Evolutionary conservation across 2,888 invertebrate species (phyloP).

Genomic region (Gymnoscelis rufifasciata): DNA sequence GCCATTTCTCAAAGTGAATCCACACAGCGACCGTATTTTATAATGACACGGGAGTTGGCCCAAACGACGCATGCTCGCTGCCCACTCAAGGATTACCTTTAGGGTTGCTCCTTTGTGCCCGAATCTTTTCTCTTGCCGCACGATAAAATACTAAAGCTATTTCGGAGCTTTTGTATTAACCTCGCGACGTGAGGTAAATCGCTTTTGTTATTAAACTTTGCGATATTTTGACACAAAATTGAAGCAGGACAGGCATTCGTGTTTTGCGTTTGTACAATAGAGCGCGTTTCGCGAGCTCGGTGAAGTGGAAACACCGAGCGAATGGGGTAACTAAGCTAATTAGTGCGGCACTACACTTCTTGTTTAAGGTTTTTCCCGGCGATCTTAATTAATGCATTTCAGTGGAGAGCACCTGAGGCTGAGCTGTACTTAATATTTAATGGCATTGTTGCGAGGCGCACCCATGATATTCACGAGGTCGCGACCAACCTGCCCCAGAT

Average conservation of each 20-base stretch:
- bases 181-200: slow-evolving; percentile 19
- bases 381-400: slow-evolving; percentile 64
- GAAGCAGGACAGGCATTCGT: slow-evolving; percentile 8
- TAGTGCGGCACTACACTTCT: slow-evolving; percentile 41
- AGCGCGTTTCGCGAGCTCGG: slow-evolving; percentile 5
- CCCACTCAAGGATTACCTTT: slow-evolving; percentile 66
- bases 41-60: slow-evolving; percentile 70
- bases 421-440: slow-evolving; percentile 51
- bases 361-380: slow-evolving; percentile 51
- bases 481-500: slow-evolving; percentile 12
- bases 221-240: slow-evolving; percentile 14
- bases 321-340: slow-evolving; percentile 47
- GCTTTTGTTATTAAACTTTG: slow-evolving; percentile 18
- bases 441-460: slow-evolving; percentile 38
- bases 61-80: slow-evolving; percentile 67
- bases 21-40: slow-evolving; percentile 70
- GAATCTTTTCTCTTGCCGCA: slow-evolving; percentile 37
- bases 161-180: slow-evolving; percentile 16
- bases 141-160: slow-evolving; percentile 30
- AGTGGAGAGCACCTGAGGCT: slow-evolving; percentile 57
- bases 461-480: slow-evolving; percentile 22
- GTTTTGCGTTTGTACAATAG: slow-evolving; percentile 10
- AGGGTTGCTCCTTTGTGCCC: slow-evolving; percentile 47
- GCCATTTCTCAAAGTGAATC: slow-evolving; percentile 76
- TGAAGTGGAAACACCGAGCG: slow-evolving; percentile 17